These are phyloP conservation scores for Drosophila mauritiana DNA, from an alignment of 1,140 invertebrate species.

Conservation along the genomic window DNA sequence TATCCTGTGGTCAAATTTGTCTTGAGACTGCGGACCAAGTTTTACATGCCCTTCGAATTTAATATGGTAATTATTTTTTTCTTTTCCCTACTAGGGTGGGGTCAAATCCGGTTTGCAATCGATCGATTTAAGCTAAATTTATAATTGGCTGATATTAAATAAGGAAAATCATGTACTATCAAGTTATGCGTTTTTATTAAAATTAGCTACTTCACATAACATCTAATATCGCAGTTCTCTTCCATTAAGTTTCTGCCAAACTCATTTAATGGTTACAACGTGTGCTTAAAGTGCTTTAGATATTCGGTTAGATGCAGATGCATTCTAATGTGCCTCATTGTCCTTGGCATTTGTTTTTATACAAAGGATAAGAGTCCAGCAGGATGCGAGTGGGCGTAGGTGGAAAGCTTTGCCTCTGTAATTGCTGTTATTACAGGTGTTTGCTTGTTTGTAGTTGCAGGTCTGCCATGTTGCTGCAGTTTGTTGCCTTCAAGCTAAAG, in stretches of 20 bases:
- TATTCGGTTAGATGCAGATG: slow-evolving; percentile 8
- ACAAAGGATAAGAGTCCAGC: slow-evolving; percentile 28
- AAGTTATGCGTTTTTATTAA: neutral
- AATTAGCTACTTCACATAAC: too few species aligned
- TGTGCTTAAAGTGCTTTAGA: too few species aligned
- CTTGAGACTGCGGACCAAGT: slow-evolving; percentile 57
- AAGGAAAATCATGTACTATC: neutral
- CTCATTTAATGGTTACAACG: neutral
- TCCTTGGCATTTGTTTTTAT: slow-evolving; percentile 37
- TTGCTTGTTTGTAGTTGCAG: slow-evolving; percentile 32
- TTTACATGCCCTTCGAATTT: slow-evolving; percentile 43
- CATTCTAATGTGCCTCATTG: slow-evolving; percentile 52
- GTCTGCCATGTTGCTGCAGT: slow-evolving; percentile 18
- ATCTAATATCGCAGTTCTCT: too few species aligned
- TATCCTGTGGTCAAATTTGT: slow-evolving; percentile 62
- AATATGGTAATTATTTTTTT: slow-evolving; percentile 76
- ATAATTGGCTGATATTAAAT: neutral
- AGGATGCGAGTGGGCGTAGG: slow-evolving; percentile 8
- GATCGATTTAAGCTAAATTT: slow-evolving; percentile 8
- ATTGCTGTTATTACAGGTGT: slow-evolving; percentile 51
- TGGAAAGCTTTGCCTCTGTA: slow-evolving; percentile 52
- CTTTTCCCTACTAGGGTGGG: neutral
- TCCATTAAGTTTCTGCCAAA: neutral
- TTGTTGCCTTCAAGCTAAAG: slow-evolving; percentile 71
- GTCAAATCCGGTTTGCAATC: slow-evolving; percentile 5